These are phyloP conservation scores for Neomorphus geoffroyi DNA, from an alignment of 2,797 vertebrate genomes.

Conservation along the genomic window DNA sequence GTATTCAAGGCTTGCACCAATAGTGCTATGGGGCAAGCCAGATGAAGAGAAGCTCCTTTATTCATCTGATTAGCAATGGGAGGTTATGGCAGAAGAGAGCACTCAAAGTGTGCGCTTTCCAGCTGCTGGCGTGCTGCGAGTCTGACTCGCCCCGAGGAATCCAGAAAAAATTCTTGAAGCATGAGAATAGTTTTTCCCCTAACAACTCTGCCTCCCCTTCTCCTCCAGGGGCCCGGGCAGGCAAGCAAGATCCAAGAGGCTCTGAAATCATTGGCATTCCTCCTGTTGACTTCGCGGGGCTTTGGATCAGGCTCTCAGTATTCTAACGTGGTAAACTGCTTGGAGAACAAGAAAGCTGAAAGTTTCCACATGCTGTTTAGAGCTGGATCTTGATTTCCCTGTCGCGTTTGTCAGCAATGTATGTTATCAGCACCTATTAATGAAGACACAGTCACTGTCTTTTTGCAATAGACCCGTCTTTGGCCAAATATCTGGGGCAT, in stretches of 20 bases:
- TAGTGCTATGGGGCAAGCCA: neutral
- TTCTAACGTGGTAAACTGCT: neutral
- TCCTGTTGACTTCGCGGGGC: neutral
- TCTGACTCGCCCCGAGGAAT: constrained; percentile 13
- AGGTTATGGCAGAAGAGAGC: neutral
- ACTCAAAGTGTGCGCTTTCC: neutral
- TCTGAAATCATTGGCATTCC: neutral
- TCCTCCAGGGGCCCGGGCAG: neutral
- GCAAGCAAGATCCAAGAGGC: neutral
- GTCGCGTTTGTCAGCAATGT: neutral
- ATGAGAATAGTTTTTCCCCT: neutral
- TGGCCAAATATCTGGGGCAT: neutral
- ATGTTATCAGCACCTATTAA: neutral
- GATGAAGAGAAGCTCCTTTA: neutral
- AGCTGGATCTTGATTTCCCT: neutral
- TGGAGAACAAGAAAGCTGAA: neutral
- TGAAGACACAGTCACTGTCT: neutral
- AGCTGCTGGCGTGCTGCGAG: neutral
- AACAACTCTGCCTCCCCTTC: neutral
- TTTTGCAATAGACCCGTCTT: neutral
- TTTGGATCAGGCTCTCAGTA: neutral
- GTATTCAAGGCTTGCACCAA: neutral
- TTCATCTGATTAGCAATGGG: neutral
- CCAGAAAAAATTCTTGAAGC: constrained; percentile 50
- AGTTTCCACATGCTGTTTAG: neutral